Conservation (phyloP, 2,888 invertebrate genomes). For the Tipula unca region DNA sequence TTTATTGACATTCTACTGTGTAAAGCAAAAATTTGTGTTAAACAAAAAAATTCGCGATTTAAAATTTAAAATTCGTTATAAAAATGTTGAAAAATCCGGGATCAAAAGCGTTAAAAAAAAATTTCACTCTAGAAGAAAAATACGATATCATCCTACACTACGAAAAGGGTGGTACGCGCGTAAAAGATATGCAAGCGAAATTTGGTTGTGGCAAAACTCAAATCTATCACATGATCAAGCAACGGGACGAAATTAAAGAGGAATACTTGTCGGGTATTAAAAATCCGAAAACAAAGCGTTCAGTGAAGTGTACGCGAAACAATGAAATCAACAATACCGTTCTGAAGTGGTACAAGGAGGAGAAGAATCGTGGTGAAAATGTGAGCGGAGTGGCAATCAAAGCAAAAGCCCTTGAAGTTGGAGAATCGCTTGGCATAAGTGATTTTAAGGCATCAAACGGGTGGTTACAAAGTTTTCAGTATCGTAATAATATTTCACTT, state of each 20-base stretch:
- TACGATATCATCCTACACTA: background rate
- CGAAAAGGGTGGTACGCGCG: background rate
- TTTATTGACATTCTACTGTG: background rate
- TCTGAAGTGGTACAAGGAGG: background rate
- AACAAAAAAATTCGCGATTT: background rate
- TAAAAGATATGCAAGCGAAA: background rate
- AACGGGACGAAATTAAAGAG: background rate
- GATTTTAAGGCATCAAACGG: conserved; percentile 1
- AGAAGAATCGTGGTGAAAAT: background rate
- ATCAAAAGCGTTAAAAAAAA: background rate
- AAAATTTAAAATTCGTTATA: background rate
- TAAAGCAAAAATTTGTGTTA: background rate
- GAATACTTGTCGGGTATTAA: background rate
- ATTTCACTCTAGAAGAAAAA: conserved; percentile 10
- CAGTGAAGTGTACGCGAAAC: background rate
- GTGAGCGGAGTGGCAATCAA: background rate
- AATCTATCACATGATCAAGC: background rate
- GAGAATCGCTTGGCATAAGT: background rate
- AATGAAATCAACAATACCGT: background rate
- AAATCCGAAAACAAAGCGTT: background rate
- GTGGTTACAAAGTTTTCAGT: conserved; percentile 3
- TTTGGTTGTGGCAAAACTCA: background rate
- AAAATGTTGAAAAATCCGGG: background rate
- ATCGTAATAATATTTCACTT: background rate
- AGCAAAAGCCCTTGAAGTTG: background rate